Conservation (phyloP, 2,113 vertebrate species). For the Cinclus mexicanus region DNA sequence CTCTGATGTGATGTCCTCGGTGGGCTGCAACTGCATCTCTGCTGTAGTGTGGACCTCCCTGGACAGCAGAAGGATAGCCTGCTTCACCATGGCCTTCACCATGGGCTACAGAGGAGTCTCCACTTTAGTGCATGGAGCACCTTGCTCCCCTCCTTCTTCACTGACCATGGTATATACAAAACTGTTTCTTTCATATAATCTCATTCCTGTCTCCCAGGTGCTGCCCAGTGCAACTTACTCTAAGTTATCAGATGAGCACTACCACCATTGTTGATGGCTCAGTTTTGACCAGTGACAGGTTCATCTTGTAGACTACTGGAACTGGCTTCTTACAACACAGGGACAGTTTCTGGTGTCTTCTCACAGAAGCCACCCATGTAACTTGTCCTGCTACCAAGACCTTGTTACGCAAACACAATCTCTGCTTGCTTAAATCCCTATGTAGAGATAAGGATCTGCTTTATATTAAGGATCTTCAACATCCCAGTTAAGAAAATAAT, state of each 20-base stretch:
- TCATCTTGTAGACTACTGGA: accelerated
- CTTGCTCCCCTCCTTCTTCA: not conserved
- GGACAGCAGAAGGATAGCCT: not conserved
- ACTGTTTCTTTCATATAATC: not conserved
- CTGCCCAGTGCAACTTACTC: not conserved
- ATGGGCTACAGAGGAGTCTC: accelerated
- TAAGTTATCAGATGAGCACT: not conserved
- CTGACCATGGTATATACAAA: not conserved
- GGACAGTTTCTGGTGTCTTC: not conserved
- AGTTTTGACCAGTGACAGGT: not conserved
- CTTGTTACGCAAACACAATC: accelerated
- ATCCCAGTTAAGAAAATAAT: not conserved
- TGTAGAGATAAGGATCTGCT: not conserved
- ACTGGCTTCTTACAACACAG: not conserved
- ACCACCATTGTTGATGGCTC: not conserved
- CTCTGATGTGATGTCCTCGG: accelerated
- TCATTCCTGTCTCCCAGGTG: not conserved
- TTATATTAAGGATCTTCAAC: not conserved
- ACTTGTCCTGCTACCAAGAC: not conserved
- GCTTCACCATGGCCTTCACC: not conserved
- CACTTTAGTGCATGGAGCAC: not conserved
- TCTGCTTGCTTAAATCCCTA: not conserved
- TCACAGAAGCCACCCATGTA: not conserved
- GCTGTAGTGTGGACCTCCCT: not conserved
- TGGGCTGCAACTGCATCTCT: not conserved